Conservation (phyloP, 2,888 invertebrate genomes). For the Eupithecia subfuscata region DNA sequence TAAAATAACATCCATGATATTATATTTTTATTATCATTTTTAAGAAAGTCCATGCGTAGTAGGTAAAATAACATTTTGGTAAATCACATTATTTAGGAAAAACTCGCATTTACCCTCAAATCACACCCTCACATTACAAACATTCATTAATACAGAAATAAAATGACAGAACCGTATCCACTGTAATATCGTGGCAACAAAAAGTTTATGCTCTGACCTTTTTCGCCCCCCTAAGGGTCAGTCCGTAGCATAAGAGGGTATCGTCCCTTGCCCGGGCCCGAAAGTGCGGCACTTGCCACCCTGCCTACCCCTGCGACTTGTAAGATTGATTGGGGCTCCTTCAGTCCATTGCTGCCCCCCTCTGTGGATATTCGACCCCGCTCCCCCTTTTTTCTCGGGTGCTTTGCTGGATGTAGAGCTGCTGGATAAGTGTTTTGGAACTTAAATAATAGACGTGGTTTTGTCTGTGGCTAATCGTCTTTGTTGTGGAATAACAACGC, state of each 20-base stretch:
- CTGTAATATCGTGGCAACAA: slow-evolving; percentile 62
- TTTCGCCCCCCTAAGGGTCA: slow-evolving; percentile 78
- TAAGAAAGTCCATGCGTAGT: neutral
- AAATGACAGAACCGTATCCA: slow-evolving; percentile 46
- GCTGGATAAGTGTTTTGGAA: slow-evolving; percentile 58
- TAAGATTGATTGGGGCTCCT: slow-evolving; percentile 85
- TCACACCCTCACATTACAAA: slow-evolving; percentile 35
- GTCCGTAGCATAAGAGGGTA: slow-evolving; percentile 77
- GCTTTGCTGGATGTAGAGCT: slow-evolving; percentile 64
- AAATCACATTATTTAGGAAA: neutral
- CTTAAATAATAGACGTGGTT: slow-evolving; percentile 5
- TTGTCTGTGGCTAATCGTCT: neutral
- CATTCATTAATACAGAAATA: slow-evolving; percentile 46
- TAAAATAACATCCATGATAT: neutral
- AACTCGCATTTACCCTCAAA: slow-evolving; percentile 19
- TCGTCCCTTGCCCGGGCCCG: slow-evolving; percentile 69
- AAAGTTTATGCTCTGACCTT: slow-evolving; percentile 76
- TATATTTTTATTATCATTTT: neutral
- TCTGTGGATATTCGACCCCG: slow-evolving; percentile 77
- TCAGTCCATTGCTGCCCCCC: slow-evolving; percentile 82
- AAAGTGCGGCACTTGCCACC: slow-evolving; percentile 59
- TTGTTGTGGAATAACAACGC: neutral
- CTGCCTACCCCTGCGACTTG: slow-evolving; percentile 75
- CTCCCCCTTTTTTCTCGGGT: slow-evolving; percentile 77
- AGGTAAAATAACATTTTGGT: neutral